Conservation (phyloP, 2,797 vertebrate genomes). For the Synaphobranchus kaupii region DNA sequence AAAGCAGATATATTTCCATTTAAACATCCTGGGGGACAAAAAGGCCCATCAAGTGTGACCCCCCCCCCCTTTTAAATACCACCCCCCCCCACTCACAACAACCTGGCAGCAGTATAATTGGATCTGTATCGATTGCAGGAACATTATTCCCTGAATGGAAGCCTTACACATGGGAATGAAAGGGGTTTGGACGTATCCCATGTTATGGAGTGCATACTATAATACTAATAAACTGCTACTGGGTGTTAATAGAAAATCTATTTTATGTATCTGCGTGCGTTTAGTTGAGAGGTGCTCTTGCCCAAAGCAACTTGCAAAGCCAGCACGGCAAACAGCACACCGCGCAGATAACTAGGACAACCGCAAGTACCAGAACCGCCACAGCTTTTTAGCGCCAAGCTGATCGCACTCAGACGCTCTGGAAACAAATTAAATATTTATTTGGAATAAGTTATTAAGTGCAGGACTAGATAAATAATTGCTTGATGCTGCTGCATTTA, state of each 20-base stretch:
- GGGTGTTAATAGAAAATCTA: conserved; percentile 12
- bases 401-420: neutral
- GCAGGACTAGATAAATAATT: neutral
- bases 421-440: neutral
- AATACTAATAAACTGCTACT: neutral
- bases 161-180: neutral
- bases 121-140: neutral
- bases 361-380: neutral
- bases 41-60: neutral
- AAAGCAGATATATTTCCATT: neutral
- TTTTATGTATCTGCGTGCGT: neutral
- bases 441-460: neutral
- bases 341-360: neutral
- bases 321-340: neutral
- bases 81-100: neutral
- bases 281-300: neutral
- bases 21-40: neutral
- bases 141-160: neutral
- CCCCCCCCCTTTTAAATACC: neutral
- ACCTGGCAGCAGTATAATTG: neutral
- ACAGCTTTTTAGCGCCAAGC: neutral
- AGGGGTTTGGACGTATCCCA: neutral
- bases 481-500: neutral
- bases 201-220: neutral
- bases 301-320: neutral